Base-by-base conservation (phyloP, 2,797 vertebrate species). In the Pygocentrus nattereri region DNA sequence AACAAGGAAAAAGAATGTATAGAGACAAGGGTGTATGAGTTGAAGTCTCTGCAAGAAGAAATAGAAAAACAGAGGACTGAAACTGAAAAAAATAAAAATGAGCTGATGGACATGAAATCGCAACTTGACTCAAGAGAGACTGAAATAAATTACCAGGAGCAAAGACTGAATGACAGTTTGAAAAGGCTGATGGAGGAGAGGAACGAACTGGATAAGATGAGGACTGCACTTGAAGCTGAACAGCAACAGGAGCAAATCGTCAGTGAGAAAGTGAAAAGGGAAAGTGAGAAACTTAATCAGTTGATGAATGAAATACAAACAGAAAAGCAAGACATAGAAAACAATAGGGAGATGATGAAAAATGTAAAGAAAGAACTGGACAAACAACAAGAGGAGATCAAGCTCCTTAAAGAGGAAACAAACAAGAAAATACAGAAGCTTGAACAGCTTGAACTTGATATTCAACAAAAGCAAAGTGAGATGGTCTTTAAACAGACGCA, bases 51-150 rank as follows among this genome's bases (percentile, higher is more conserved):
- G 23, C 61, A 78, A n/a, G 64, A 58, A 69, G 50, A 41, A 11
- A 54, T 56, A 2, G 50, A 75, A n/a, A 10, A 25, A 64, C 50
- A 81, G 41, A 78, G 30, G n/a, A 13, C 8, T 2, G 64, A 49
- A 49, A 49, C 61, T 38, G 54, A 81, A 15, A 62, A 74, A n/a
- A 81, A 1, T 23, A 84, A 81, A 76, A n/a, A 47, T n/a, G 41
- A 67, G 7, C 18, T 72, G 11, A n/a, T 44, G n/a, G 65, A 49
- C 23, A 27, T 50, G 19, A 67, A 65, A 31, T 27, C 16, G 21
- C 2, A 44, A 62, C 27, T 65, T n/a, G 34, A 52, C 21, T 2
- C 30, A 49, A 67, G 75, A 0, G 73, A 21, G 30, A 21, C 16
- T 13, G 0, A 49, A 49, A 47, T 82, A 31, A 34, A 47, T 21